Percentiles rank a stretch among this genome's conserved stretches.
Evolutionary conservation across 2,797 vertebrate species (phyloP).

Genomic region (Macroramphosus scolopax): DNA sequence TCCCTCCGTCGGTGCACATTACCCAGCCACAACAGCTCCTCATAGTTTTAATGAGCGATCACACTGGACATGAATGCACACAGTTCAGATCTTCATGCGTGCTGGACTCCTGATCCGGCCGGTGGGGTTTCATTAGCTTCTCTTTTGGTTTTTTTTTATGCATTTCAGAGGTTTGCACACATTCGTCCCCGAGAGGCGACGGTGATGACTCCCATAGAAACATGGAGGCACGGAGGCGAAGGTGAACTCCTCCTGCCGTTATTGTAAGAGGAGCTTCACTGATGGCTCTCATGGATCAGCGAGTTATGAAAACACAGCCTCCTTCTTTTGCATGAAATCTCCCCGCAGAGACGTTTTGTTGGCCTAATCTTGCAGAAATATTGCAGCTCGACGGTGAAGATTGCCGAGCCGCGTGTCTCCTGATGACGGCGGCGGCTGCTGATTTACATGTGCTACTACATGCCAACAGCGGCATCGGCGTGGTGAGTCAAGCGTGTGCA

Average conservation of each 20-base stretch:
- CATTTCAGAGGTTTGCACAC: slow-evolving; percentile 57
- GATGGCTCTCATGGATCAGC: too few relatives aligned
- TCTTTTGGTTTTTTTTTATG: slow-evolving; percentile 46
- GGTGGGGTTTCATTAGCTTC: slow-evolving; percentile 71
- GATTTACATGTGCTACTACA: slow-evolving; percentile 24
- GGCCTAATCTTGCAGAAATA: slow-evolving; percentile 18
- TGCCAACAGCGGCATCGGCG: slow-evolving; percentile 26
- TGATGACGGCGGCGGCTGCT: slow-evolving; percentile 22
- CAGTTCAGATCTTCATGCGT: slow-evolving; percentile 71
- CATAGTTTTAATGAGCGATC: slow-evolving; percentile 72
- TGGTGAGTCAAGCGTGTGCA: slow-evolving; percentile 40
- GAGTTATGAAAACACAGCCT: slow-evolving; percentile 3
- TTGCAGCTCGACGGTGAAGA: slow-evolving; percentile 26
- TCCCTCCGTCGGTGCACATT: slow-evolving; percentile 52
- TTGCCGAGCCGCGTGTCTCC: slow-evolving; percentile 17
- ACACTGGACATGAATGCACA: slow-evolving; percentile 64
- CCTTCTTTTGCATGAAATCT: too few relatives aligned
- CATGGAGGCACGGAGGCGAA: slow-evolving; percentile 26
- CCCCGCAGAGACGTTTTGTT: too few relatives aligned
- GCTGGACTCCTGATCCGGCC: slow-evolving; percentile 61
- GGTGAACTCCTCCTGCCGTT: too few relatives aligned
- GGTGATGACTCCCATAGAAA: slow-evolving; percentile 44
- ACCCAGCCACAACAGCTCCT: slow-evolving; percentile 61
- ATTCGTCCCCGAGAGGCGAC: slow-evolving; percentile 48
- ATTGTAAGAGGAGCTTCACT: too few relatives aligned